Percentiles rank a stretch among this genome's conserved stretches.
Evolutionary conservation across 2,888 invertebrate species (phyloP).

Genomic region (Zele albiditarsus): DNA sequence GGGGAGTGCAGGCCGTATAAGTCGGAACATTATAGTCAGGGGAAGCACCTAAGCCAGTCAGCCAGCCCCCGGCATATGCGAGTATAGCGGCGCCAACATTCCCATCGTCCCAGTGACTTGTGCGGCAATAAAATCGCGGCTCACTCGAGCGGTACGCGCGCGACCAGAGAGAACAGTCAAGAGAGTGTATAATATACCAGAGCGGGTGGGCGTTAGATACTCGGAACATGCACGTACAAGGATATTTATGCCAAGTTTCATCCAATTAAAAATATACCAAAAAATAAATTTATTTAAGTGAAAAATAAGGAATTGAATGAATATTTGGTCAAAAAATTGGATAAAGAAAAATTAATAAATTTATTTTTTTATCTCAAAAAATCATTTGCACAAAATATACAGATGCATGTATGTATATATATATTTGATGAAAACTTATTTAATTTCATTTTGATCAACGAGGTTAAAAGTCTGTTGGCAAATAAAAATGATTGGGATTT

Average conservation of each 20-base stretch:
- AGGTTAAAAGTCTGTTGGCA: slow-evolving; percentile 7
- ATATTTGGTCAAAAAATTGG: no score
- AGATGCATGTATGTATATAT: background rate
- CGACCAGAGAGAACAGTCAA: background rate
- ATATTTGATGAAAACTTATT: slow-evolving; percentile 9
- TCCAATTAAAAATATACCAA: background rate
- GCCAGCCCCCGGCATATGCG: slow-evolving; percentile 28
- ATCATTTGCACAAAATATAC: background rate
- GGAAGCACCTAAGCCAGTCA: slow-evolving; percentile 1
- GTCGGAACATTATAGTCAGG: background rate
- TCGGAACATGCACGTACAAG: slow-evolving; percentile 1
- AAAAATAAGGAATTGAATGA: no score
- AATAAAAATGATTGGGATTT: slow-evolving; percentile 9
- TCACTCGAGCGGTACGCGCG: slow-evolving; percentile 24
- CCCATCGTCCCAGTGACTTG: slow-evolving; percentile 59
- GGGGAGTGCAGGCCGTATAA: no score
- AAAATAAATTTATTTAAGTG: background rate
- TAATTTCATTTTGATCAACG: background rate
- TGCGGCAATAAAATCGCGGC: slow-evolving; percentile 52
- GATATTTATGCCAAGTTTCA: slow-evolving; percentile 39
- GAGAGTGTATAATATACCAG: background rate
- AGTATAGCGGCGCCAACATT: slow-evolving; percentile 65
- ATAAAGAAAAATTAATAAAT: no score
- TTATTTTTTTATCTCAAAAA: no score
- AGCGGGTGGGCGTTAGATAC: slow-evolving; percentile 42